A percentile compares a stretch with the other conserved stretches of the same genome.
phyloP scores from a whole-genome alignment of 2,113 vertebrate species.

The Carettochelys insculpta region DNA sequence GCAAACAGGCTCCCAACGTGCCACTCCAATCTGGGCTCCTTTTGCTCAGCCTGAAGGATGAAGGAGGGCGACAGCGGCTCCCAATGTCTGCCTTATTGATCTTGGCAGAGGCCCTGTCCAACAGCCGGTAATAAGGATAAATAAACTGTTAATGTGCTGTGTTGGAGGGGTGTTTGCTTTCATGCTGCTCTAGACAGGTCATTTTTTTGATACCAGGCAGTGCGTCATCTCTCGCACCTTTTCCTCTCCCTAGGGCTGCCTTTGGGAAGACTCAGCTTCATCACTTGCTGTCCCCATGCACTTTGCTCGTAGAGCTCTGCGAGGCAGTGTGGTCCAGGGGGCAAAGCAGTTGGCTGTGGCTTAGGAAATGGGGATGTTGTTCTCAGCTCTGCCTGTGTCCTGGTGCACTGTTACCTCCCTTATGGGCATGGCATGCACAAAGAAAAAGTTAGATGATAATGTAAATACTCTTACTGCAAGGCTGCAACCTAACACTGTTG shows the following conservation, averaged over 20 bases:
- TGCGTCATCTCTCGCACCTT: not conserved
- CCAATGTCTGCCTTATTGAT: not conserved
- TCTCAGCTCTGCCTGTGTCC: not conserved
- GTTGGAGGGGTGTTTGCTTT: not conserved
- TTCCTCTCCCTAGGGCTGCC: not conserved
- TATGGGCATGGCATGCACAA: not conserved
- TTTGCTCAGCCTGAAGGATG: not conserved
- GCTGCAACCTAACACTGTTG: not conserved
- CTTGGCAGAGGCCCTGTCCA: not conserved
- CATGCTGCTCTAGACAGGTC: not conserved
- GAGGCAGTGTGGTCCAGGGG: no score
- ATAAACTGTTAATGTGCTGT: not conserved
- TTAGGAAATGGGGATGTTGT: rapidly evolving
- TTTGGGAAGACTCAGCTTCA: rapidly evolving
- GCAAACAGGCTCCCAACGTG: not conserved
- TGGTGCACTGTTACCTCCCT: not conserved
- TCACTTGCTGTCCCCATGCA: not conserved
- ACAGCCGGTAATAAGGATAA: not conserved
- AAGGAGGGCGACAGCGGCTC: not conserved
- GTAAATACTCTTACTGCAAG: not conserved
- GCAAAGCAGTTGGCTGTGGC: not conserved
- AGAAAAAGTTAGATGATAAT: not conserved
- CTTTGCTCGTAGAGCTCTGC: not conserved
- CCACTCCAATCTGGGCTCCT: not conserved
- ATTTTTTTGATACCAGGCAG: not conserved